These are phyloP conservation scores for Cryptotis parvus DNA, from an alignment of 2,113 vertebrate species.

Conservation along the genomic window DNA sequence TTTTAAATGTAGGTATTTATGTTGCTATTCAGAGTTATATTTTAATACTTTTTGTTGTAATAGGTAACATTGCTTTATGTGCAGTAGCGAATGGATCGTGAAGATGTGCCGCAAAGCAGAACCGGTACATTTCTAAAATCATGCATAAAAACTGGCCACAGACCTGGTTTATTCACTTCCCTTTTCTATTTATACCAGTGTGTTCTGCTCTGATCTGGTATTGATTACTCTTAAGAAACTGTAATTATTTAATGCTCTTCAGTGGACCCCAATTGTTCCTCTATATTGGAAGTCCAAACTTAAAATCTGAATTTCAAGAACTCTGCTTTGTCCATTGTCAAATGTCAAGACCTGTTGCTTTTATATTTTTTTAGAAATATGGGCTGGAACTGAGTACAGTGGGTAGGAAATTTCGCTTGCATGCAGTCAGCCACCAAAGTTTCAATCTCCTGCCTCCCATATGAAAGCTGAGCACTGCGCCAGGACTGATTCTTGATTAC, in stretches of 20 bases:
- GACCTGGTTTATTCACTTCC: background rate
- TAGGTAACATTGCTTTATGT: slow-evolving; percentile 59
- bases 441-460: too few species aligned
- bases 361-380: background rate
- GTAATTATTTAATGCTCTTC: background rate
- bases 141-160: background rate
- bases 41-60: slow-evolving; percentile 72
- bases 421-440: too few species aligned
- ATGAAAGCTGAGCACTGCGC: too few species aligned
- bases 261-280: background rate
- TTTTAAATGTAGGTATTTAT: slow-evolving; percentile 40
- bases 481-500: too few species aligned
- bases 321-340: background rate
- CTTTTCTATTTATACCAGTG: background rate
- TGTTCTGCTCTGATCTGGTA: background rate
- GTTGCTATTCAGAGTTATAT: slow-evolving; percentile 57
- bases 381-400: too few species aligned
- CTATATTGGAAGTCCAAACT: background rate
- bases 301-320: too few species aligned
- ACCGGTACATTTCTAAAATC: slow-evolving; percentile 18
- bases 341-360: background rate
- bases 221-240: background rate
- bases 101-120: background rate
- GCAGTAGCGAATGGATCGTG: slow-evolving; percentile 1
- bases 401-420: too few species aligned